Evolutionary conservation across 2,113 vertebrate species (phyloP), one percentile per base, ranked within the genome.

Genomic region (Natator depressus): DNA sequence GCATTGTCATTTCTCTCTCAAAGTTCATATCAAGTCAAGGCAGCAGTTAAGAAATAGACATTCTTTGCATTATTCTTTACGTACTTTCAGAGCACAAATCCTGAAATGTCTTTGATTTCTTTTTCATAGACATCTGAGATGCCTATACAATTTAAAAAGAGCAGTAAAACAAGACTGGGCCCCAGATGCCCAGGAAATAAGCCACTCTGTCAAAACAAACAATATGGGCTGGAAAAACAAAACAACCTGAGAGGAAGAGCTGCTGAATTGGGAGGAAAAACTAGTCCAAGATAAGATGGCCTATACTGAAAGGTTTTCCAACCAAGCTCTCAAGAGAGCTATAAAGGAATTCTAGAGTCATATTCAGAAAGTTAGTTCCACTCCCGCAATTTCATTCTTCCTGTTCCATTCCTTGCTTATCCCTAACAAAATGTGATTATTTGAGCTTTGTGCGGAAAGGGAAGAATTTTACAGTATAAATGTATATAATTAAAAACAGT

Each of bases 331-430:
- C 38, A 53, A 49, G 89, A 95, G 82, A 95, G 72, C 47, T 96
- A 55, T 89, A 92, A 31, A 92, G 88, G 85, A 91, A 93, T 92
- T 93, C 79, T 84, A 8, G 49, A 92, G 91, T 85, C 90, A 96
- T 69, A 94, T 76, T 72, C 51, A 86, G 90, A 91, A 22, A 82
- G 90, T 42, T 69, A 95, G 88, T 62, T 89, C 83, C 87, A 53
- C 7, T 69, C 12, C 27, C 16, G 79, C 10, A 31, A 57, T 93
- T 92, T 82, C 51, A 85, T 90, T 94, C 84, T 90, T 93, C 49
- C 84, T 1, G 0, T 59, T 89, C 25, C 47, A 59, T 46, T 95
- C 49, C 85, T 92, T 92, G 85, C 50, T 95, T 59, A 51, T 95
- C 80, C 62, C 87, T 76, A 76, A 85, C 65, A 95, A 96, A 97